A percentile compares a stretch with the other conserved stretches of the same genome.
These are phyloP conservation scores for Martes martes DNA, from an alignment of 2,113 vertebrate genomes.

Conservation along the genomic window DNA sequence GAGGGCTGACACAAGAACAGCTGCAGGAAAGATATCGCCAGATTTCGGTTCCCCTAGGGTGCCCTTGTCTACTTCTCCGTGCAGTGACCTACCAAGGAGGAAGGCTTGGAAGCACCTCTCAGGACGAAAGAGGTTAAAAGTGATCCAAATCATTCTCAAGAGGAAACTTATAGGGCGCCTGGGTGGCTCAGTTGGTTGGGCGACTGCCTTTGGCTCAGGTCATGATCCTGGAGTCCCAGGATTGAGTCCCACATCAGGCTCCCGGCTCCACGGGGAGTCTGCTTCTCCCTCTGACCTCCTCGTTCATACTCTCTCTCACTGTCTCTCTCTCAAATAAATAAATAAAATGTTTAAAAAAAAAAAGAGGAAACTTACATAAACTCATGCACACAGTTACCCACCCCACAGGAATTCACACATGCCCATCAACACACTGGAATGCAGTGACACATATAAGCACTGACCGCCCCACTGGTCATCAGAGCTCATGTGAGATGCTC, in stretches of 20 bases:
- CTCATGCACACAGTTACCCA: not conserved
- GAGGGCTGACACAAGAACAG: not conserved
- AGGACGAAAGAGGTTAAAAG: not conserved
- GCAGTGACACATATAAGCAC: not conserved
- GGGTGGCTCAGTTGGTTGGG: no score
- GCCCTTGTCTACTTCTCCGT: not conserved
- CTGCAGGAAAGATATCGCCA: constrained; percentile 23
- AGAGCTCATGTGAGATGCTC: not conserved
- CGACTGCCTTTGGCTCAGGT: no score
- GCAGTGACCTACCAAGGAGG: not conserved
- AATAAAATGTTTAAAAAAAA: no score
- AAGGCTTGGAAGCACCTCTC: not conserved
- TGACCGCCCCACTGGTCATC: constrained; percentile 1
- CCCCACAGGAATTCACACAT: not conserved
- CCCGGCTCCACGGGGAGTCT: no score
- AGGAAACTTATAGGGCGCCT: not conserved
- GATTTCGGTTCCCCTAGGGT: not conserved
- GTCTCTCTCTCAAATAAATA: no score
- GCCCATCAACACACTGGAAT: not conserved
- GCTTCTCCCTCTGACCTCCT: no score
- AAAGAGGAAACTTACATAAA: not conserved
- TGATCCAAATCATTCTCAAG: not conserved
- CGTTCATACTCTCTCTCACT: no score
- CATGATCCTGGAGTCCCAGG: no score
- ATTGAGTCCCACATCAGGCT: no score